Evolutionary conservation across 2,797 vertebrate genomes (phyloP).

Genomic region (Delichon dasypus): DNA sequence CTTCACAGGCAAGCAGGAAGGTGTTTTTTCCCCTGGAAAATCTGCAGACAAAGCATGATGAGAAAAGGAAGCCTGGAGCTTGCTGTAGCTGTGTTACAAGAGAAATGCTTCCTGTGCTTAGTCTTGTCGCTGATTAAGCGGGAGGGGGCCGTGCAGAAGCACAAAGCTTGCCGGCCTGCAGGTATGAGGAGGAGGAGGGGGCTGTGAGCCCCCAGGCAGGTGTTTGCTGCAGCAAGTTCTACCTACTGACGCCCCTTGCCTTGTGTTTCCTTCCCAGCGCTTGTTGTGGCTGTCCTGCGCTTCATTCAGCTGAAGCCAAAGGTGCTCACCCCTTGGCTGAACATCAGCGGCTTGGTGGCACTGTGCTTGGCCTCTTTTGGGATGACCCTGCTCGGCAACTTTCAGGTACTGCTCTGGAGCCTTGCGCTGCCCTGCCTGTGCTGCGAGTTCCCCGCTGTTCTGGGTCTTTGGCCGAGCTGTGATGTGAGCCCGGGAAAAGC

Average conservation of each 20-base stretch:
- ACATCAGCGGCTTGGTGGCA: conserved; percentile 76
- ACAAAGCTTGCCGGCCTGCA: neutral
- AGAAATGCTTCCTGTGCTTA: neutral
- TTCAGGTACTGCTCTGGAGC: conserved; percentile 82
- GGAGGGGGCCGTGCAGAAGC: neutral
- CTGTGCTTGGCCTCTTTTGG: conserved; percentile 86
- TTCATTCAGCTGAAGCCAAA: conserved; percentile 88
- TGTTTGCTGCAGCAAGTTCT: neutral
- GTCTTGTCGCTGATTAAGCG: accelerated
- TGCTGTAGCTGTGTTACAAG: neutral
- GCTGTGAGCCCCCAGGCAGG: neutral
- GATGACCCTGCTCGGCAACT: conserved; percentile 92
- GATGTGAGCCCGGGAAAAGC: neutral
- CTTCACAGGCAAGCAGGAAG: neutral
- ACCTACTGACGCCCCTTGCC: neutral
- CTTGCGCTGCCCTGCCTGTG: neutral
- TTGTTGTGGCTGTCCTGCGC: conserved; percentile 84
- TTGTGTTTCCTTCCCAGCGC: conserved; percentile 74
- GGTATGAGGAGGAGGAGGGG: neutral
- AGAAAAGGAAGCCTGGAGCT: neutral
- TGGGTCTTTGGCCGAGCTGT: neutral
- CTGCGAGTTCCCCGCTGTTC: neutral
- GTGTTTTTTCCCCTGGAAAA: neutral
- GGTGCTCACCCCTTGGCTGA: conserved; percentile 83
- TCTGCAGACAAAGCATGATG: neutral